phyloP scores from a whole-genome alignment of 2,113 vertebrate genomes.

The Eupsittula cactorum region DNA sequence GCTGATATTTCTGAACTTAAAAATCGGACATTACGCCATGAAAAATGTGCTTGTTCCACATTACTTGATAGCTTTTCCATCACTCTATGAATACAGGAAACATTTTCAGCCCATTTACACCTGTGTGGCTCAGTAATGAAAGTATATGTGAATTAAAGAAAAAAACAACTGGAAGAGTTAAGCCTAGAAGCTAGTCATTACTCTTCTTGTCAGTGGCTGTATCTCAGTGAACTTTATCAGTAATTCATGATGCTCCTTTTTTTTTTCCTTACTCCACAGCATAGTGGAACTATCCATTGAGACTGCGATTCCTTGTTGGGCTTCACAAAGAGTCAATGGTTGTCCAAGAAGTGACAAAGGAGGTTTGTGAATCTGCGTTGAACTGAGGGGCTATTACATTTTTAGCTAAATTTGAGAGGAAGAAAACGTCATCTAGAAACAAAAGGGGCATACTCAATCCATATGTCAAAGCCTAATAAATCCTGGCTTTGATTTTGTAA shows the following conservation, averaged over 20 bases:
- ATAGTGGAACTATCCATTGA: background rate
- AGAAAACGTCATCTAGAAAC: constrained; percentile 31
- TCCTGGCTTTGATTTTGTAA: constrained; percentile 34
- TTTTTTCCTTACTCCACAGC: background rate
- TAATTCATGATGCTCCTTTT: constrained; percentile 26
- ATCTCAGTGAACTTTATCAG: constrained; percentile 49
- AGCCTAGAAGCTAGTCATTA: constrained; percentile 24
- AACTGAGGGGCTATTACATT: constrained; percentile 48
- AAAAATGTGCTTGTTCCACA: background rate
- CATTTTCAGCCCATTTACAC: background rate
- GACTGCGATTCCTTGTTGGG: constrained; percentile 49
- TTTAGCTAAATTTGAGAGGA: constrained; percentile 47
- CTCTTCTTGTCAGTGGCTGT: constrained; percentile 29
- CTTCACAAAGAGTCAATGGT: constrained; percentile 52
- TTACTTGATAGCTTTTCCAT: background rate
- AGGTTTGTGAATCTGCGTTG: constrained; percentile 47
- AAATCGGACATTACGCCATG: background rate
- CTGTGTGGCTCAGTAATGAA: constrained; percentile 14
- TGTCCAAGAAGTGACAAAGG: constrained; percentile 48
- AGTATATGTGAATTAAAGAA: background rate
- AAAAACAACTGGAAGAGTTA: background rate
- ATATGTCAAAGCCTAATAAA: constrained; percentile 50
- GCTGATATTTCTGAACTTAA: background rate
- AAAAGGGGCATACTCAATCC: constrained; percentile 46
- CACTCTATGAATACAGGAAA: background rate